A percentile compares a stretch with the other conserved stretches of the same genome.
Conservation (phyloP, 2,797 vertebrate genomes). For the Xenopus petersii region DNA sequence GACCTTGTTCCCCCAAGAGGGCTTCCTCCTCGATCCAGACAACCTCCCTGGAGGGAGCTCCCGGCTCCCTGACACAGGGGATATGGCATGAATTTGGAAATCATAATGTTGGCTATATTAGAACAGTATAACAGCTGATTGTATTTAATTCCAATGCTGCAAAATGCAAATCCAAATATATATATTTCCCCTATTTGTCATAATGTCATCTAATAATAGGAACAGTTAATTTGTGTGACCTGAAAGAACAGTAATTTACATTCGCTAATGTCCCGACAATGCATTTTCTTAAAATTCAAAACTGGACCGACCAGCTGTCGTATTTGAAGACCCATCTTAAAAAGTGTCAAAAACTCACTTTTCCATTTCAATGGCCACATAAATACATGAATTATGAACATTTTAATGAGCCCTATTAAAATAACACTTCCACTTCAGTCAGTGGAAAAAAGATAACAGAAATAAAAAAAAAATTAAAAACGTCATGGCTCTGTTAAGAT, state of each 20-base stretch:
- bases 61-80: too few species aligned
- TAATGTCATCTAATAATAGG: too few species aligned
- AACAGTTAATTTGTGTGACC: too few species aligned
- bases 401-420: constrained; percentile 11
- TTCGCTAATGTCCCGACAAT: background rate
- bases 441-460: background rate
- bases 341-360: background rate
- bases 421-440: constrained; percentile 3
- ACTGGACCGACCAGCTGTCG: background rate
- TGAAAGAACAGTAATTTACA: background rate
- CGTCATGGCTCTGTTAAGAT: constrained; percentile 18
- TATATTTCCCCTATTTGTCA: too few species aligned
- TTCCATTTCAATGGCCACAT: constrained; percentile 1
- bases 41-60: too few species aligned
- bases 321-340: background rate
- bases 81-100: too few species aligned
- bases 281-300: background rate
- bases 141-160: too few species aligned
- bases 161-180: too few species aligned
- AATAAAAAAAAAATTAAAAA: background rate
- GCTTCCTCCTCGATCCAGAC: too few species aligned
- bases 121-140: too few species aligned
- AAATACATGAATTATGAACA: constrained; percentile 19
- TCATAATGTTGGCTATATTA: too few species aligned
- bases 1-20: too few species aligned